Conservation (phyloP, 2,113 vertebrate species). For the Xenus cinereus region DNA sequence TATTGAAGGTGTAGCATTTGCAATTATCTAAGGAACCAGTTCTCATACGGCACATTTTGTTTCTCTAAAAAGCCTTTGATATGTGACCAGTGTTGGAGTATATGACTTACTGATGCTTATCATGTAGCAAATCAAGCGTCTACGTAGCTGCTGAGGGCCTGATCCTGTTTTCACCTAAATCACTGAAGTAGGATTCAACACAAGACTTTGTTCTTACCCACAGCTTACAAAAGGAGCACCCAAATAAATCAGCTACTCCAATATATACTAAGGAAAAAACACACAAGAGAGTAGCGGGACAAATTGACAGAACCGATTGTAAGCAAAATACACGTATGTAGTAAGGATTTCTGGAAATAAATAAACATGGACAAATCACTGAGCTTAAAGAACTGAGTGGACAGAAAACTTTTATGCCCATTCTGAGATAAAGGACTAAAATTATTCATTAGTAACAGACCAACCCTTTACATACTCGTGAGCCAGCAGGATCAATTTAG, state of each 20-base stretch:
- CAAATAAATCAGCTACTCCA: neutral
- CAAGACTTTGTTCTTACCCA: neutral
- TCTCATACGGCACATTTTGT: neutral
- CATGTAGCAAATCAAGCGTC: neutral
- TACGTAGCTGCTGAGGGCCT: neutral
- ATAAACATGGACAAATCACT: neutral
- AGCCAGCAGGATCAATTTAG: neutral
- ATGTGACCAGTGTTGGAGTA: neutral
- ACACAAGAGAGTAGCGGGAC: neutral
- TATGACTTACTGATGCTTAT: neutral
- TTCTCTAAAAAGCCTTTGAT: neutral
- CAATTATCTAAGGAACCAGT: neutral
- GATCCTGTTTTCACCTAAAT: neutral
- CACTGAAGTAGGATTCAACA: neutral
- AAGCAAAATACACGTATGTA: neutral
- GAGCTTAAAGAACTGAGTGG: neutral
- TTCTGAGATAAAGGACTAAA: neutral
- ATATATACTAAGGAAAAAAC: neutral
- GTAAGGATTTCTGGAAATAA: neutral
- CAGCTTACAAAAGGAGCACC: neutral
- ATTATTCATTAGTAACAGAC: neutral
- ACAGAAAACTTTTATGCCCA: neutral
- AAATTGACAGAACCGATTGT: neutral
- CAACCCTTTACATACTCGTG: rapidly evolving
- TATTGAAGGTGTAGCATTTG: neutral